These are phyloP conservation scores for Volucella inflata DNA, from an alignment of 2,888 invertebrate genomes.

Conservation along the genomic window DNA sequence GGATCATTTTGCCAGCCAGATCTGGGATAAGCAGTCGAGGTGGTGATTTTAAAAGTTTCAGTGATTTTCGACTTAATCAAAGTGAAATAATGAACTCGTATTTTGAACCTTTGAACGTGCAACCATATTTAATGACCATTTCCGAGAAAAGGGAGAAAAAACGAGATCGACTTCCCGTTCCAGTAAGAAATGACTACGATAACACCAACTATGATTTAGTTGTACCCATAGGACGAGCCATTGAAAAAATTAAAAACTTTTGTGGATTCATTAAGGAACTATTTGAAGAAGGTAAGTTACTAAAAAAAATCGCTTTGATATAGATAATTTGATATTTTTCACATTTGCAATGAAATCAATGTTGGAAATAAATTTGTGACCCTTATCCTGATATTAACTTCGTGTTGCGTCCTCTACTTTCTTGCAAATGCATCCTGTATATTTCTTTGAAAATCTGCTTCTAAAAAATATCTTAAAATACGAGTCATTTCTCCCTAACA, in stretches of 20 bases:
- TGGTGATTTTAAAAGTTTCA: background rate
- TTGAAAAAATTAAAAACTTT: conserved; percentile 78
- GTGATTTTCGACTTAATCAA: conserved; percentile 32
- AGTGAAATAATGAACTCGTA: conserved; percentile 20
- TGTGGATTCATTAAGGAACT: conserved; percentile 78
- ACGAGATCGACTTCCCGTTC: background rate
- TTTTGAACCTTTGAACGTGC: conserved; percentile 27
- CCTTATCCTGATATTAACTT: too few species aligned
- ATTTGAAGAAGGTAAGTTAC: conserved; percentile 73
- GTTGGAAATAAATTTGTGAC: too few species aligned
- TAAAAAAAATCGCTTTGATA: too few species aligned
- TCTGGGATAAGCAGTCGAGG: conserved; percentile 24
- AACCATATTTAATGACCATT: conserved; percentile 49
- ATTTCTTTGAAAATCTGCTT: too few species aligned
- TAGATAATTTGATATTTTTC: too few species aligned
- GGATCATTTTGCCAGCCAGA: conserved; percentile 65
- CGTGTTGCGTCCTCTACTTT: too few species aligned
- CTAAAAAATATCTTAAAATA: too few species aligned
- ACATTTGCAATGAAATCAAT: too few species aligned
- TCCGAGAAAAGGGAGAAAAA: background rate
- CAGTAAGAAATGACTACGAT: background rate
- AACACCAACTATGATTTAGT: conserved; percentile 71
- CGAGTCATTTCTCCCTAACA: too few species aligned
- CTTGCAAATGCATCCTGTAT: too few species aligned
- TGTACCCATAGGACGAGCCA: conserved; percentile 76